These are phyloP conservation scores for Plumapathes pennacea DNA, from an alignment of 92 coral and sea anemone species.

Conservation along the genomic window DNA sequence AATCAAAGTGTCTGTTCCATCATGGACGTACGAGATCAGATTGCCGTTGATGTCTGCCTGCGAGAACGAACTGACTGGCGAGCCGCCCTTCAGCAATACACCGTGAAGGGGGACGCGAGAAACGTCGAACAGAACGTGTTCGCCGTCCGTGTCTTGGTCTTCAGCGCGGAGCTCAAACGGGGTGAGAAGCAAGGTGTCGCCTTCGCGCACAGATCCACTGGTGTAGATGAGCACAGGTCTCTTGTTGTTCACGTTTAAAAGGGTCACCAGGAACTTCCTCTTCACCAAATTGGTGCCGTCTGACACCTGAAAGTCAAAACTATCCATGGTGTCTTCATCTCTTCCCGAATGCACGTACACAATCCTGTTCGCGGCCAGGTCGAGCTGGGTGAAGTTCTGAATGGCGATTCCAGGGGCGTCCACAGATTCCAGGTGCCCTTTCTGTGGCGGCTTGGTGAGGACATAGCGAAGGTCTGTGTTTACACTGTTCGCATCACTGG, in stretches of 20 bases:
- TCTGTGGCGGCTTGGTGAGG: slow-evolving; percentile 70
- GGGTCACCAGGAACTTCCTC: slow-evolving; percentile 72
- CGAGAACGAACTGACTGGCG: slow-evolving; percentile 66
- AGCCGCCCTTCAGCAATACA: slow-evolving; percentile 59
- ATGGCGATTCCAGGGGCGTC: slow-evolving; percentile 65
- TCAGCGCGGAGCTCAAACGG: slow-evolving; percentile 90
- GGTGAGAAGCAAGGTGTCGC: slow-evolving; percentile 65
- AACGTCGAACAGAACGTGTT: slow-evolving; percentile 53
- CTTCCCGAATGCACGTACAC: slow-evolving; percentile 76
- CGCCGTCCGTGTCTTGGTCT: slow-evolving; percentile 82
- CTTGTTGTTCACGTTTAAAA: slow-evolving; percentile 78
- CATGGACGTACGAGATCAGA: slow-evolving; percentile 80
- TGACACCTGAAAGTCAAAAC: slow-evolving; percentile 91
- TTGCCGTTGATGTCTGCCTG: slow-evolving; percentile 81
- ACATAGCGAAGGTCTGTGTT: slow-evolving; percentile 63
- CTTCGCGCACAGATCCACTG: slow-evolving; percentile 69
- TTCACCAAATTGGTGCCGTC: slow-evolving; percentile 77
- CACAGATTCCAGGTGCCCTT: slow-evolving; percentile 75
- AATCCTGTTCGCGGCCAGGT: slow-evolving; percentile 89
- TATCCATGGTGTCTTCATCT: slow-evolving; percentile 81
- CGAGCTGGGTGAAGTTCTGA: slow-evolving; percentile 72
- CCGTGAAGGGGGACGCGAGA: slow-evolving; percentile 89
- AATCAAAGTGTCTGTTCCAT: slow-evolving; percentile 81
- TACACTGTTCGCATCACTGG: slow-evolving; percentile 75
- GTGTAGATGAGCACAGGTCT: slow-evolving; percentile 63